Percentiles rank a stretch among this genome's conserved stretches.
Evolutionary conservation across 2,113 vertebrate species (phyloP).

Genomic region (Regulus satrapa): DNA sequence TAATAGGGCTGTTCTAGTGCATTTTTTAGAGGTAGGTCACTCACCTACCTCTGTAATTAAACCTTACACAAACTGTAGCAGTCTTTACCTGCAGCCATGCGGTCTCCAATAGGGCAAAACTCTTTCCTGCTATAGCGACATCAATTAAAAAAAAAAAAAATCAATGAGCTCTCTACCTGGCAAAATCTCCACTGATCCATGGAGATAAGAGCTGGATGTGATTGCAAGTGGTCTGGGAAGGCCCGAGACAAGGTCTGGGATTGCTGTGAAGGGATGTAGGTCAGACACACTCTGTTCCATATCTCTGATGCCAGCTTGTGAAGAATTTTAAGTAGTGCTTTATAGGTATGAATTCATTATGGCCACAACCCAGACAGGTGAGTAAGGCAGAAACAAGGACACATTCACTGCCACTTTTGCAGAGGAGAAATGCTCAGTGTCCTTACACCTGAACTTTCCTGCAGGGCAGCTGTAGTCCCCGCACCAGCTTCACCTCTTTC

Average conservation of each 20-base stretch:
- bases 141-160: slow-evolving; percentile 11
- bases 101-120: not conserved
- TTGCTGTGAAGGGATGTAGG: not conserved
- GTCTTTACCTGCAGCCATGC: not conserved
- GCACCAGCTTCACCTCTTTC: not conserved
- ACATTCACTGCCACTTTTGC: not conserved
- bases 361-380: not conserved
- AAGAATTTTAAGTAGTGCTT: not conserved
- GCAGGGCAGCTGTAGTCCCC: not conserved
- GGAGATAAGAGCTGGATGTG: not conserved
- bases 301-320: not conserved
- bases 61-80: not conserved
- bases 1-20: not conserved
- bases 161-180: not conserved
- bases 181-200: not conserved
- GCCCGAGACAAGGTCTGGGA: not conserved
- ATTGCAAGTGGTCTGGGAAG: not conserved
- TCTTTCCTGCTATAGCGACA: not conserved
- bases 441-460: not conserved
- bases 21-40: not conserved
- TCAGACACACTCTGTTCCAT: not conserved
- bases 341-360: not conserved
- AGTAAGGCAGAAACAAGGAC: not conserved
- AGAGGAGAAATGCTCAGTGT: not conserved
- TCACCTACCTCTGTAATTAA: not conserved